Evolutionary conservation across 2,888 invertebrate genomes (phyloP).

Genomic region (Eupithecia abbreviata): DNA sequence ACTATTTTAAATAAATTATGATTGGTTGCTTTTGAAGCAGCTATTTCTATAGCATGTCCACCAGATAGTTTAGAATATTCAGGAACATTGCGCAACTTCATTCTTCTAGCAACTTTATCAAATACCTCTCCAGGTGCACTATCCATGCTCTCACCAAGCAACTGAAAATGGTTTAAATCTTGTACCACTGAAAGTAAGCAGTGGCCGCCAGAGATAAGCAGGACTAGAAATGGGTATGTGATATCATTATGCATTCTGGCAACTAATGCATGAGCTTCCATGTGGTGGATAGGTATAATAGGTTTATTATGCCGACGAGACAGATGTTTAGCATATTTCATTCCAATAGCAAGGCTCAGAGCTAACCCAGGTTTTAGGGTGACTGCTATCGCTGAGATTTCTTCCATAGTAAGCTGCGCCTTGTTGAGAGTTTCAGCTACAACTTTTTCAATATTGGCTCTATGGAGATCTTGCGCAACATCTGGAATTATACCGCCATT

Average conservation of each 20-base stretch:
- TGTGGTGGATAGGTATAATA: slow-evolving; percentile 98
- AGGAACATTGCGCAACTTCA: slow-evolving; percentile 91
- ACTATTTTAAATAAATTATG: slow-evolving; percentile 87
- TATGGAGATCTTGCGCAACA: slow-evolving; percentile 92
- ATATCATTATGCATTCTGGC: slow-evolving; percentile 89
- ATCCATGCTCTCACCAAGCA: slow-evolving; percentile 92
- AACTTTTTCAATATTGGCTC: slow-evolving; percentile 88
- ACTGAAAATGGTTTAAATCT: slow-evolving; percentile 88
- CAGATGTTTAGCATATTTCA: slow-evolving; percentile 92
- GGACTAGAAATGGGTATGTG: slow-evolving; percentile 93
- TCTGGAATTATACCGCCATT: slow-evolving; percentile 96
- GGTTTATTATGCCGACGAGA: slow-evolving; percentile 88
- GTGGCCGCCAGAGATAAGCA: slow-evolving; percentile 97
- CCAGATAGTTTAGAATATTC: slow-evolving; percentile 91
- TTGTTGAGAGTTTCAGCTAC: slow-evolving; percentile 87
- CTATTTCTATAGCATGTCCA: slow-evolving; percentile 93
- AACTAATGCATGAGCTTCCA: slow-evolving; percentile 99
- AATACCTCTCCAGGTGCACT: slow-evolving; percentile 97
- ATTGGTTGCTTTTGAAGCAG: slow-evolving; percentile 88
- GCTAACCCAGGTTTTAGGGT: slow-evolving; percentile 94
- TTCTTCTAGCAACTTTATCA: slow-evolving; percentile 94
- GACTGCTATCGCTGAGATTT: slow-evolving; percentile 94
- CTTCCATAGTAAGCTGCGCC: slow-evolving; percentile 85
- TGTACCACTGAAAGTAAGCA: slow-evolving; percentile 91
- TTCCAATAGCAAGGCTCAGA: slow-evolving; percentile 90